A percentile compares a stretch with the other conserved stretches of the same genome.
Evolutionary conservation across 2,888 invertebrate genomes (phyloP).

Genomic region (Chironomus tentans): DNA sequence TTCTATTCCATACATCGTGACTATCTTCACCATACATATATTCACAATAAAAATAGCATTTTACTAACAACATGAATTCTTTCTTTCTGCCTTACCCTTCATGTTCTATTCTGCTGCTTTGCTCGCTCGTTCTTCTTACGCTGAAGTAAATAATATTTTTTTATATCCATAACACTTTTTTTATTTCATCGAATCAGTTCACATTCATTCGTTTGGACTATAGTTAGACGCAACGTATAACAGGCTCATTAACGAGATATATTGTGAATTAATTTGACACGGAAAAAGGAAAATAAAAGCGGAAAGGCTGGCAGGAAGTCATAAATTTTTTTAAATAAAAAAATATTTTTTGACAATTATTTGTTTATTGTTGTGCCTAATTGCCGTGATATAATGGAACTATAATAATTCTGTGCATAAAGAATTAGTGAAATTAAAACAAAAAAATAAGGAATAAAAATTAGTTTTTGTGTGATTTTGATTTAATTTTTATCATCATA

Average conservation of each 20-base stretch:
- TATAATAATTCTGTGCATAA: background rate
- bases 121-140: background rate
- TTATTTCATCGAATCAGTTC: background rate
- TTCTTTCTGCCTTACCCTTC: too few relatives aligned
- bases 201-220: background rate
- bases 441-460: background rate
- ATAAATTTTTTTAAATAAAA: background rate
- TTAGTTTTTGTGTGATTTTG: background rate
- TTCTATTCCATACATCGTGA: background rate
- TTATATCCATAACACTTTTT: background rate
- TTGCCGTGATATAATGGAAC: background rate
- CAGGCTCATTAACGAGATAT: background rate
- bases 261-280: background rate
- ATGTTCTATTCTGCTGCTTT: too few relatives aligned
- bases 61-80: too few relatives aligned
- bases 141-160: background rate
- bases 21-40: background rate
- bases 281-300: background rate
- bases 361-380: background rate
- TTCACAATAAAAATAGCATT: background rate
- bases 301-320: background rate
- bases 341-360: background rate
- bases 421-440: background rate
- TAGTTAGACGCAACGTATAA: background rate
- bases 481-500: too few relatives aligned